Base-by-base conservation (phyloP, 1,140 invertebrate genomes). In the Brachionus paranguensis region DNA sequence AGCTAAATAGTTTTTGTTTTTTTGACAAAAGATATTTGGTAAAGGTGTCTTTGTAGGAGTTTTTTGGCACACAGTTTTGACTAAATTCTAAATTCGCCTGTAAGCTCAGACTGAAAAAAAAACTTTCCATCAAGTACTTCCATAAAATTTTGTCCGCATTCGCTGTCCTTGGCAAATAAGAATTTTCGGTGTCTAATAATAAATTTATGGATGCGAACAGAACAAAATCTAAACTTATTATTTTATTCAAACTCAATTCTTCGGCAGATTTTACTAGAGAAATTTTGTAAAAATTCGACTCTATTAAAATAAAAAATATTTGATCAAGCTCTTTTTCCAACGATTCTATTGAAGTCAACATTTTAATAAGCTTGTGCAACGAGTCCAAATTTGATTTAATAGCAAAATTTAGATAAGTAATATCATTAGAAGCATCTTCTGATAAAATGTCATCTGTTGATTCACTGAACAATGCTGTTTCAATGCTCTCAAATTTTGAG, bases 351-450 rank as follows among this genome's bases (percentile, higher is more conserved):
- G 10, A 24, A 64, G 78, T 64, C 10, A 81, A 10, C 17, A 81
- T 20, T 41, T 11, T 45, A 37, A 64, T 81, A 12, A 81, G 4
- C 45, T 64, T 27, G 53, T 43, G 4, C 14, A 81, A 29, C 17
- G 78, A 81, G 53, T 81, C 78, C 12, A 81, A n/a, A 68, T 5
- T 64, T 47, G 78, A 81, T 81, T 81, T 81, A 10, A 81, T 64
- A 20, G 78, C 12, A 29, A 81, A 81, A 2, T 12, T 41, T 2
- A 29, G 10, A 60, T 37, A 45, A 24, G 78, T 45, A 4, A 81
- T 29, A 11, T 81, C 53, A n/a, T 43, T 64, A 5, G 37, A 29
- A 45, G n/a, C n/a, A 20, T 81, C 27, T 60, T 64, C 64, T 8
- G 14, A 10, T 12, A 43, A 6, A 17, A 14, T 37, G 7, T 81